These are phyloP conservation scores for Macrotus californicus DNA, from an alignment of 2,113 vertebrate species.

Conservation along the genomic window DNA sequence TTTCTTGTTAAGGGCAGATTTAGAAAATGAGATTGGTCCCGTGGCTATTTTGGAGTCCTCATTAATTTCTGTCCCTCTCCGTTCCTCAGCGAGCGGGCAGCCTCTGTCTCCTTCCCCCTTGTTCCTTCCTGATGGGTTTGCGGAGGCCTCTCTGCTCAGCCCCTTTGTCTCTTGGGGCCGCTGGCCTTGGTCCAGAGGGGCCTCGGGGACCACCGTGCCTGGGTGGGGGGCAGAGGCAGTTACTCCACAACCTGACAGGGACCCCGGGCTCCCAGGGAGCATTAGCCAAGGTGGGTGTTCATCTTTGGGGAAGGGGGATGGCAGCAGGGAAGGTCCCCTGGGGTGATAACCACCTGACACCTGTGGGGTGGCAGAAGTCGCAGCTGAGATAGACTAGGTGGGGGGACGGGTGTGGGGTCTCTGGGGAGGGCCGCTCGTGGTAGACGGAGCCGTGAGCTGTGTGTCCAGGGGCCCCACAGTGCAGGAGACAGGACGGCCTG, in stretches of 20 bases:
- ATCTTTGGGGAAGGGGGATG: background rate
- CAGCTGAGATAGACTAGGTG: background rate
- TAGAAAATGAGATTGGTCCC: constrained; percentile 57
- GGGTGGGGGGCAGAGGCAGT: background rate
- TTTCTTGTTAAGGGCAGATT: constrained; percentile 65
- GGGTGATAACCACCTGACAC: background rate
- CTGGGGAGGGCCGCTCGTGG: too few relatives aligned
- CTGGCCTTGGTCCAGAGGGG: background rate
- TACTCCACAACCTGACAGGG: background rate
- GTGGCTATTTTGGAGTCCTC: constrained; percentile 55
- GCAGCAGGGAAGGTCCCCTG: background rate
- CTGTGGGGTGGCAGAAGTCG: too few relatives aligned
- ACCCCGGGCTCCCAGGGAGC: background rate
- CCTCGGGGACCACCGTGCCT: background rate
- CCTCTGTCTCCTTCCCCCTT: background rate
- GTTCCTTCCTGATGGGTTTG: constrained; percentile 18
- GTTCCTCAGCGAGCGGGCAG: background rate
- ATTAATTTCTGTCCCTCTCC: constrained; percentile 51
- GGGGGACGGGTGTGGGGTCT: background rate
- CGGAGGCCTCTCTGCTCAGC: background rate
- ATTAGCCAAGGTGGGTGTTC: background rate
- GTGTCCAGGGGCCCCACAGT: background rate
- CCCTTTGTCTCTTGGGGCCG: background rate
- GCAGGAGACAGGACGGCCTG: background rate
- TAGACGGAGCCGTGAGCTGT: background rate